phyloP scores from a whole-genome alignment of 1,140 invertebrate species.

The Ceratina japonica region DNA sequence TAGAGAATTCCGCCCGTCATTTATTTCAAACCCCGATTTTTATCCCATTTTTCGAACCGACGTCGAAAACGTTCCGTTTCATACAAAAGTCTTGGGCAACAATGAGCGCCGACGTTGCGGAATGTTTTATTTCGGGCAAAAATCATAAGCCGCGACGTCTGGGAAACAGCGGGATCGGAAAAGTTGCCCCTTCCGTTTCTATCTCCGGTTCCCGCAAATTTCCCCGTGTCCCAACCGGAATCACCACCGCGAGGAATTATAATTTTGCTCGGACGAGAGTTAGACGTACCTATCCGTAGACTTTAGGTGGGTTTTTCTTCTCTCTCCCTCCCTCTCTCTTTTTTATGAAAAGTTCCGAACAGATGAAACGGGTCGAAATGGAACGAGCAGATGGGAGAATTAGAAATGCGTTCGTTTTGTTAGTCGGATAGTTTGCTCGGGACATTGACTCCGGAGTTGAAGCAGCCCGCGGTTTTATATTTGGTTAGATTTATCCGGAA shows the following conservation, averaged over 20 bases:
- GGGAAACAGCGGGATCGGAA: not conserved
- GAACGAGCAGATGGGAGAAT: not conserved
- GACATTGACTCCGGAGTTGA: not conserved
- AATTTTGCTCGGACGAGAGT: not conserved
- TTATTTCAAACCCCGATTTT: no score
- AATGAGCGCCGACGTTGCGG: no score
- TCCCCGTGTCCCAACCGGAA: not conserved
- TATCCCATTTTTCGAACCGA: no score
- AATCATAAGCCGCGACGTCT: no score
- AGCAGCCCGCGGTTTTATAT: constrained; percentile 1
- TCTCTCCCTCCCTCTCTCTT: no score
- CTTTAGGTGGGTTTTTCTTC: not conserved
- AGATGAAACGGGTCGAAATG: not conserved
- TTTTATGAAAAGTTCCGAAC: not conserved
- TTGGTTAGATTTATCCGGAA: not conserved
- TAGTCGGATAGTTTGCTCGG: not conserved
- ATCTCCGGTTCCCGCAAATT: constrained; percentile 2
- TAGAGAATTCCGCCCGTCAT: no score
- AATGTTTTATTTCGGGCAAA: no score
- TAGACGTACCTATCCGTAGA: not conserved
- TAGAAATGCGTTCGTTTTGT: not conserved
- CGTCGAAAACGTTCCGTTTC: no score
- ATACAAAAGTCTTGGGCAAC: no score
- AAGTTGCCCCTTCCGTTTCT: not conserved
- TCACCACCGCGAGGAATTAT: not conserved